These are phyloP conservation scores for Copsychus sechellarum DNA, from an alignment of 2,113 vertebrate species.

Conservation along the genomic window DNA sequence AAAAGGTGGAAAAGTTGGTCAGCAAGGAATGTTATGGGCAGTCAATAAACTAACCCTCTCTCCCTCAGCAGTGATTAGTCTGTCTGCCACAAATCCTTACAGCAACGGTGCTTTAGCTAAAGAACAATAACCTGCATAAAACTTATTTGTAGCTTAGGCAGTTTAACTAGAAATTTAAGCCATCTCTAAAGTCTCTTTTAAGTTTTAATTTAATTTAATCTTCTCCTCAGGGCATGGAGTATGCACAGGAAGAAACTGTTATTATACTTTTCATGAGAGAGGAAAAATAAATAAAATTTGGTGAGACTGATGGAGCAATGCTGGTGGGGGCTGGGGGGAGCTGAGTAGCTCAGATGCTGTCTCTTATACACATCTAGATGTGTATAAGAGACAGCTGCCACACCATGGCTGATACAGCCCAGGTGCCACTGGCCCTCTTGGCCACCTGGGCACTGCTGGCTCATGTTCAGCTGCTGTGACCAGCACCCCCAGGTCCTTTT, in stretches of 20 bases:
- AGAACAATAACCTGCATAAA: conserved; percentile 8
- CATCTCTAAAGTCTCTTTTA: neutral
- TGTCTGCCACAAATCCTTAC: neutral
- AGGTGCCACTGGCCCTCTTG: neutral
- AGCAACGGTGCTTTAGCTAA: neutral
- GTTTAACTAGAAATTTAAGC: conserved; percentile 16
- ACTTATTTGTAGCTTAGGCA: neutral
- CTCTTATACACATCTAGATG: too few species aligned
- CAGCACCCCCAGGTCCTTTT: fast-evolving
- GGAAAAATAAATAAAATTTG: neutral
- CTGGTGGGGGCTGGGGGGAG: neutral
- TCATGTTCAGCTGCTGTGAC: fast-evolving
- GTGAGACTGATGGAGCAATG: neutral
- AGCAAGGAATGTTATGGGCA: neutral
- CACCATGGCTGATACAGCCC: neutral
- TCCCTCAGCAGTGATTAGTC: neutral
- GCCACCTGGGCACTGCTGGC: neutral
- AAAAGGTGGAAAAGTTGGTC: neutral
- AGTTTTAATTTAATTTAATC: conserved; percentile 42
- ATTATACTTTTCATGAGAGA: neutral
- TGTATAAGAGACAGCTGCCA: too few species aligned
- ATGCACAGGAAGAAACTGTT: conserved; percentile 11
- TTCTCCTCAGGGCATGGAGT: neutral
- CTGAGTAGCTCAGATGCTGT: neutral
- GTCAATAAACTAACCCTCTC: neutral